Base-by-base conservation (phyloP, 2,888 invertebrate genomes). In the Ptilodon capucinus region DNA sequence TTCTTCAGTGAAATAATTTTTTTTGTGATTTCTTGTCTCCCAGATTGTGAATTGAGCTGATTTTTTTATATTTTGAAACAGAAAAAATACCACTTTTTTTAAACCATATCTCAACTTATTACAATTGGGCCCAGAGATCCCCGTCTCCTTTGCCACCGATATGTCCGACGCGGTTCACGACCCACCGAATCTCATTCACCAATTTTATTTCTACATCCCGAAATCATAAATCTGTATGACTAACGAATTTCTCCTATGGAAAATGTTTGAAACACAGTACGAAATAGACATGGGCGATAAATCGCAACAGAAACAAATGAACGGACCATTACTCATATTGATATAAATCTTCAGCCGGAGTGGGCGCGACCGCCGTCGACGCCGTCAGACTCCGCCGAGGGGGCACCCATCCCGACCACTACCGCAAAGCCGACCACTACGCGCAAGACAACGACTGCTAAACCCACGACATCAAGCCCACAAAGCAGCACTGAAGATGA, bases 361-460 rank as follows among this genome's bases (percentile, higher is more conserved):
- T 96, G 96, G 96, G 95, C 95, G 38, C 92, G 93, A 53, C 96
- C 96, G 13, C 95, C 95, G 49, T 94, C 95, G 53, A 96, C 96
- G 3, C 89, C 93, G 14, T 68, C 86, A 8, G 92, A 92, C 69
- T 88, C 92, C 17, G 82, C 91, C 19, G 92, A 92, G 69, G 82
- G 92, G 30, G 82, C 82, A 4, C 82, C 89, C 2, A 64, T 80
- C 46, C 63, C 70, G n/a, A 65, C 68, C 42, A 67, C 76, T 14
- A 70, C 76, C 11, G 51, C 60, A 6, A 76, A 55, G 52, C 77
- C 81, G 0, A 57, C 71, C 9, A 77, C 77, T 60, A 59, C 62
- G 39, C 45, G 57, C 51, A 67, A 53, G 51, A 59, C 47, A 13
- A 55, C 56, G 1, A 63, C 73, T 0, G 68, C 71, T 0, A 40